A percentile compares a stretch with the other conserved stretches of the same genome.
These are phyloP conservation scores for Agrotis puta DNA, from an alignment of 2,888 invertebrate genomes.

Conservation along the genomic window DNA sequence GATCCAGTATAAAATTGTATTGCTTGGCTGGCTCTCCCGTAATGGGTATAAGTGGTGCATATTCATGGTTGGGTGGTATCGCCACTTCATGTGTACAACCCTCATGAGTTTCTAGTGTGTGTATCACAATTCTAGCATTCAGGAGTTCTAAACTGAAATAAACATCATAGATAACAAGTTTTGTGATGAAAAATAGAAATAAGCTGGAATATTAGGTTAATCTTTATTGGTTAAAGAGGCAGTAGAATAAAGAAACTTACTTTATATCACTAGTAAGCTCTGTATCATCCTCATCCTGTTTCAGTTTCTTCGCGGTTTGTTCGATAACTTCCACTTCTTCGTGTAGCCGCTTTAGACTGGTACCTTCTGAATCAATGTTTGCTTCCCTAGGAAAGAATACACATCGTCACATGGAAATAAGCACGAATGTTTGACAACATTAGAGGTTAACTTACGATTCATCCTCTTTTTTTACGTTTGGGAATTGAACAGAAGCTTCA, in stretches of 20 bases:
- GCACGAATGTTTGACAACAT: conserved; percentile 11
- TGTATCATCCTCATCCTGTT: conserved; percentile 78
- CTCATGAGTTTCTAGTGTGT: conserved; percentile 97
- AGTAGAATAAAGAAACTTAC: conserved; percentile 69
- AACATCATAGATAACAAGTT: background rate
- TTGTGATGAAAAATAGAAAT: background rate
- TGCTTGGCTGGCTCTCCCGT: conserved; percentile 95
- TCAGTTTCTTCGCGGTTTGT: conserved; percentile 77
- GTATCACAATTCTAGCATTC: conserved; percentile 95
- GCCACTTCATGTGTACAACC: conserved; percentile 99
- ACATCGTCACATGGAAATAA: conserved; percentile 22
- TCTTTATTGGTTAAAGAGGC: background rate
- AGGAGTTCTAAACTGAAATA: conserved; percentile 93
- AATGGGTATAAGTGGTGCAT: conserved; percentile 91
- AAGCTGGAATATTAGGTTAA: background rate
- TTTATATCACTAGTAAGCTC: conserved; percentile 83
- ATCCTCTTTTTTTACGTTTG: conserved; percentile 72
- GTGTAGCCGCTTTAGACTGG: conserved; percentile 79
- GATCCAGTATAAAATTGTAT: conserved; percentile 98
- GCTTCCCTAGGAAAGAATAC: conserved; percentile 59
- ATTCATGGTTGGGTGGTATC: conserved; percentile 96
- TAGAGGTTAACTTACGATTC: conserved; percentile 81
- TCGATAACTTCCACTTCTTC: conserved; percentile 82
- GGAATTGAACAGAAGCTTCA: conserved; percentile 76
- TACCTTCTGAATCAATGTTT: conserved; percentile 57